Conservation (phyloP, 64 coral and sea anemone genomes). For the Anthopleura sola region DNA sequence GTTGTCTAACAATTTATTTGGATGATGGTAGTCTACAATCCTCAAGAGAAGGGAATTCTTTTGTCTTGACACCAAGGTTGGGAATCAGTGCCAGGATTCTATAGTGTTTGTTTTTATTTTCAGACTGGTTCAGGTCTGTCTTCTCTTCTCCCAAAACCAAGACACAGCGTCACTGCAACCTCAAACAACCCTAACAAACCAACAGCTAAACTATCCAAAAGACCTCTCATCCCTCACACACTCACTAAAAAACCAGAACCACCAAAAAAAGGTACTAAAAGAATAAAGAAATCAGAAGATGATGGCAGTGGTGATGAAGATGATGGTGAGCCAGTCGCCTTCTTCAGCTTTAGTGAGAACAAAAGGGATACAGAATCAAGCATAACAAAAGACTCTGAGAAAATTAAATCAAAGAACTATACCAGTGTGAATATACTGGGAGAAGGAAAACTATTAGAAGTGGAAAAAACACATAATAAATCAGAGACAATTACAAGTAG, state of each 20-base stretch:
- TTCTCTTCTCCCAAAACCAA: conserved; percentile 90
- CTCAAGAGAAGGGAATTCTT: too few species aligned
- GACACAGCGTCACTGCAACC: conserved; percentile 81
- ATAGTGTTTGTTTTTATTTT: background rate
- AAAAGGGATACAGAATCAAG: background rate
- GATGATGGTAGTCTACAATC: too few species aligned
- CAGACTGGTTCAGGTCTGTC: conserved; percentile 82
- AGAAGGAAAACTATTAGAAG: background rate
- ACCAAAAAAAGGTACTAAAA: conserved; percentile 26
- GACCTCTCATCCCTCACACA: conserved; percentile 87
- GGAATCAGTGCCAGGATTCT: too few species aligned
- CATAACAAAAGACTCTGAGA: background rate
- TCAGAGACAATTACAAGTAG: background rate
- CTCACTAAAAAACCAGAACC: conserved; percentile 58
- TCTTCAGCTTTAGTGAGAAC: conserved; percentile 76
- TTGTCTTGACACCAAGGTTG: too few species aligned
- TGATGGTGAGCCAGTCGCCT: conserved; percentile 55
- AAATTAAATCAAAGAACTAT: background rate
- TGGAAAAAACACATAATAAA: background rate
- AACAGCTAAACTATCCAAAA: conserved; percentile 67
- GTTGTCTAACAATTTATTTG: too few species aligned
- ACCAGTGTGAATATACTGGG: background rate
- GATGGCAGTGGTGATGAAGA: conserved; percentile 59
- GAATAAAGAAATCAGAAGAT: conserved; percentile 17
- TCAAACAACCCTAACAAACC: conserved; percentile 86